Base-by-base conservation (phyloP, 2,888 invertebrate genomes). In the Drosophila suboccidentalis region DNA sequence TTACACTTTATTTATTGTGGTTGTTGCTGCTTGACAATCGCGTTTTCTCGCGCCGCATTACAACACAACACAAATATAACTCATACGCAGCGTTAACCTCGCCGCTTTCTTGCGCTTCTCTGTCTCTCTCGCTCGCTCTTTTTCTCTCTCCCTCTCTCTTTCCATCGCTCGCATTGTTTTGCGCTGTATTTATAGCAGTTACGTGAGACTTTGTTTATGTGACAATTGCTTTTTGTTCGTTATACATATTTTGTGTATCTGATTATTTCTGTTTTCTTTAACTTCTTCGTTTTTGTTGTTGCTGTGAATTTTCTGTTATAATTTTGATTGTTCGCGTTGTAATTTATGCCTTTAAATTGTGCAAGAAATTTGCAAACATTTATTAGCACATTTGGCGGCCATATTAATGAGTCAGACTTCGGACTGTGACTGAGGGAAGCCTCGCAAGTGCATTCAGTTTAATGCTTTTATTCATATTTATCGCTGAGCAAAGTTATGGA, bases 171-270 rank as follows among this genome's bases (percentile, higher is more conserved):
- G 60, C 60, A 66, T 69, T 80, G 71, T 72, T 66, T 58, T 58
- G 62, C 65, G 26, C 69, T 49, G 77, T 86, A 89, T 86, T 86
- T 86, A 89, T 89, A 74, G 89, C 86, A 80, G 80, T 89, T 86
- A 86, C 86, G 89, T 86, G 85, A 84, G 89, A 87, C 85, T 84
- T 82, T 84, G 75, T 86, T 86, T 87, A 85, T 89, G 87, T 71
- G 89, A 87, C 89, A 89, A 89, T 85, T 89, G 89, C 77, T 89
- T 87, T 83, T 85, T 83, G 79, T 84, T 80, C 60, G 74, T 69
- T 80, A 69, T 74, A 60, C 53, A 74, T 67, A 69, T 78, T 69
- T 74, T 65, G 34, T 65, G 76, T 62, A 78, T 76, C 64, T 74
- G 69, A 74, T 78, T 76, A 67, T 66, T 54, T 59, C 44, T 57